Base-by-base conservation (phyloP, 2,113 vertebrate species). In the Elanus axillaris region DNA sequence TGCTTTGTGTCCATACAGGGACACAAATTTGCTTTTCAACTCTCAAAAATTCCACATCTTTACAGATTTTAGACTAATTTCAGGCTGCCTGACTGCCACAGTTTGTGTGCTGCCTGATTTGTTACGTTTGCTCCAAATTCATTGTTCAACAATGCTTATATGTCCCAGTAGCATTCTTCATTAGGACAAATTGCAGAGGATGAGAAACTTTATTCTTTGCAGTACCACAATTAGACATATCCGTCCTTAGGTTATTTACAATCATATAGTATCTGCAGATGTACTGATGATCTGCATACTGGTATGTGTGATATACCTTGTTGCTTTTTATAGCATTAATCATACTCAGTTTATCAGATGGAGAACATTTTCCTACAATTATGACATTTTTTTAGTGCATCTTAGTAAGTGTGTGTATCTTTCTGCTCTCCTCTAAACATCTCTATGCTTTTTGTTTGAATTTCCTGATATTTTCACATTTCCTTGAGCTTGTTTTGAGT, bases 281-380 rank as follows among this genome's bases (percentile, higher is more conserved):
- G 48, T 0, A 64, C 40, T 40, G 27, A 88, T 40, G 27, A 76
- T 59, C 36, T 3, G 6, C 10, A 22, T 36, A 29, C 13, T 26
- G 8, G 25, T 29, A 43, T 36, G 34, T 25, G 43, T 1, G 0
- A 8, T 11, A 22, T 23, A 31, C 1, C 16, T 17, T 48, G 34
- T 38, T 71, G n/a, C 40, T 69, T 93, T 85, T 82, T 27, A 76
- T 36, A 59, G 34, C 7, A 68, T 56, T 42, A 83, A 62, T 14
- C 23, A 60, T 31, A 63, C 8, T 58, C 10, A 63, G 13, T 66
- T 77, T 45, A 73, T 83, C 25, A 73, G 47, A 71, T 6, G 7
- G 23, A 56, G 56, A 52, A 89, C 6, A 53, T 50, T 74, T 75
- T 72, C 52, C 40, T 50, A 38, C 52, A 60, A 43, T 19, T 8